These are phyloP conservation scores for Salminus brasiliensis DNA, from an alignment of 2,113 vertebrate genomes.

Conservation along the genomic window DNA sequence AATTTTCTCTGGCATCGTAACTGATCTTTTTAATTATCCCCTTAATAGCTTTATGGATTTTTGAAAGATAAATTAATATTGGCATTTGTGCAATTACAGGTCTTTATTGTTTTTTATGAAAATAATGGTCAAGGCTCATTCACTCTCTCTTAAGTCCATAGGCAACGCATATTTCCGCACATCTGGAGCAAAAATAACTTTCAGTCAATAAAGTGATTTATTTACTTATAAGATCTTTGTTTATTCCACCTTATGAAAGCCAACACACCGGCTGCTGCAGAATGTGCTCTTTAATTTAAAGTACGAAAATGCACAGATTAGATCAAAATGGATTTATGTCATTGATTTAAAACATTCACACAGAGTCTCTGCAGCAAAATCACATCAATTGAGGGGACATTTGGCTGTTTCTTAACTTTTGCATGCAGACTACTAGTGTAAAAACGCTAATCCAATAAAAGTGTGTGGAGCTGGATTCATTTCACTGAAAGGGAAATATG, in stretches of 20 bases:
- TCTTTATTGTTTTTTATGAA: conserved; percentile 85
- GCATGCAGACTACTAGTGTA: not conserved
- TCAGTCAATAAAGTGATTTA: conserved; percentile 51
- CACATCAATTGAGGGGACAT: not conserved
- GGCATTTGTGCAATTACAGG: conserved; percentile 84
- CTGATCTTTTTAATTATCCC: conserved; percentile 83
- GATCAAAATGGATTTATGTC: not conserved
- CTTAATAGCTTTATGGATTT: conserved; percentile 86
- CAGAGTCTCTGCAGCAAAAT: not conserved
- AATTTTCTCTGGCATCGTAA: conserved; percentile 77
- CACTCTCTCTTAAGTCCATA: conserved; percentile 68
- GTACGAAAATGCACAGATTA: not conserved
- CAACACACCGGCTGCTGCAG: not conserved
- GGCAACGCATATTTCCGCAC: conserved; percentile 69
- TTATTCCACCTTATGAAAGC: conserved; percentile 2
- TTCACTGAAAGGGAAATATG: conserved; percentile 73
- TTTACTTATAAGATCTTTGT: conserved; percentile 23
- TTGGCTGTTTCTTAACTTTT: not conserved
- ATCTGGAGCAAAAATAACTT: conserved; percentile 63
- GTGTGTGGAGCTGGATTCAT: conserved; percentile 52
- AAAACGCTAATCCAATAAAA: conserved; percentile 24
- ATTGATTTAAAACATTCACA: not conserved
- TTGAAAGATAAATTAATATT: conserved; percentile 84
- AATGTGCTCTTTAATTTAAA: not conserved
- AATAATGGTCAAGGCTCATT: conserved; percentile 83